Base-by-base conservation (phyloP, 2,888 invertebrate genomes). In the Campoplex capitator region DNA sequence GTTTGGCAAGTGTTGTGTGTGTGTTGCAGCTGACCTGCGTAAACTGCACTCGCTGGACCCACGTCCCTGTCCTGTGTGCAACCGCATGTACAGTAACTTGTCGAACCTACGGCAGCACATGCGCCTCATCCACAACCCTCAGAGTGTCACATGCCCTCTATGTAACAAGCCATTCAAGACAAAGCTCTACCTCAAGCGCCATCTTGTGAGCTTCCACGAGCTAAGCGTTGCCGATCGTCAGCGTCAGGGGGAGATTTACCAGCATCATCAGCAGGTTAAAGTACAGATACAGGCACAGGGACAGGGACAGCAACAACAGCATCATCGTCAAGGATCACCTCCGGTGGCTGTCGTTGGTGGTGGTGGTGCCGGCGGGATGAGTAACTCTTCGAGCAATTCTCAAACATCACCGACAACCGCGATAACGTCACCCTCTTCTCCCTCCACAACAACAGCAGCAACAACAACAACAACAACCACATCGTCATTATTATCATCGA, bases 81-180 rank as follows among this genome's bases (percentile, higher is more conserved):
- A 96, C 92, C 95, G 96, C 93, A 95, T 96, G 92, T 96, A 96
- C 95, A 96, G 96, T 95, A 96, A 96, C 94, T 95, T 96, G 92
- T 96, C 96, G 91, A 96, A 96, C 94, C 95, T 96, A 90, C 95
- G 96, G 89, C 96, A 96, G 92, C 96, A 96, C 94, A 96, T 96
- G 95, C 96, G 96, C 94, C 95, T 96, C 91, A 96, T 96, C 93
- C 96, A 96, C 94, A 96, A 96, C 94, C 96, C 96, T 88, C 96
- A 96, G 92, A 95, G 95, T 93, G 96, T 96, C 91, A 95, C 95
- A 91, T 96, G 96, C 94, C 95, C 95, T 88, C 94, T 96, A 90
- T 96, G 96, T 94, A 95, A 95, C 93, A 96, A 96, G 94, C 95
- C 95, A 88, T 96, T 96, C 95, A 96, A 96, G 95, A 96, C 96